phyloP scores from a whole-genome alignment of 1,140 invertebrate species.

The Eufriesea mexicana region DNA sequence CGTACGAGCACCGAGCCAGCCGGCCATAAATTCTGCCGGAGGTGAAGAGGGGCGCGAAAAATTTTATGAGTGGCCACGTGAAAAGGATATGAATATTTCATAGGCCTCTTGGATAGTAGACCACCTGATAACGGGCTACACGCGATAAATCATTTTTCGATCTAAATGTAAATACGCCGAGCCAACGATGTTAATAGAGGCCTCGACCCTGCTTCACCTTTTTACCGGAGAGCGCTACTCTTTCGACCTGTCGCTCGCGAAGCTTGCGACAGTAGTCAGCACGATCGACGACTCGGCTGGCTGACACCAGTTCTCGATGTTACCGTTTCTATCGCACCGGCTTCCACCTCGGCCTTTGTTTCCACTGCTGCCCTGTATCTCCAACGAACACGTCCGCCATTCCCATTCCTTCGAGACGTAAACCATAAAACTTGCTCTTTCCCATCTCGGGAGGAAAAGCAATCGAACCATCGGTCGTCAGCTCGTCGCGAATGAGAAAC shows the following conservation, averaged over 20 bases:
- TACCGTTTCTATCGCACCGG: not conserved
- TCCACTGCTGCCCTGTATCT: not conserved
- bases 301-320: not conserved
- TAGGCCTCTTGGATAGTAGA: constrained; percentile 38
- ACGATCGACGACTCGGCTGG: too few relatives aligned
- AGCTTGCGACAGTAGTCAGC: too few relatives aligned
- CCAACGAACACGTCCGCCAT: not conserved
- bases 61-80: constrained; percentile 49
- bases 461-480: constrained; percentile 20
- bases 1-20: not conserved
- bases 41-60: not conserved
- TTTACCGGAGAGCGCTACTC: not conserved
- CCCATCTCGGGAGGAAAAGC: not conserved
- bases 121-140: constrained; percentile 32
- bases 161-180: constrained; percentile 46
- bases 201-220: not conserved
- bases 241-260: not conserved
- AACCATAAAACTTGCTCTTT: too few relatives aligned
- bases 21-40: constrained; percentile 9
- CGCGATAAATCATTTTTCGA: constrained; percentile 53
- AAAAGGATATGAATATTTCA: constrained; percentile 52
- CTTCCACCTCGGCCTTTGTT: constrained; percentile 20
- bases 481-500: not conserved
- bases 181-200: constrained; percentile 26
- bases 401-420: too few relatives aligned